These are phyloP conservation scores for Bimastos eiseni DNA, from an alignment of 2,888 invertebrate genomes.

Conservation along the genomic window DNA sequence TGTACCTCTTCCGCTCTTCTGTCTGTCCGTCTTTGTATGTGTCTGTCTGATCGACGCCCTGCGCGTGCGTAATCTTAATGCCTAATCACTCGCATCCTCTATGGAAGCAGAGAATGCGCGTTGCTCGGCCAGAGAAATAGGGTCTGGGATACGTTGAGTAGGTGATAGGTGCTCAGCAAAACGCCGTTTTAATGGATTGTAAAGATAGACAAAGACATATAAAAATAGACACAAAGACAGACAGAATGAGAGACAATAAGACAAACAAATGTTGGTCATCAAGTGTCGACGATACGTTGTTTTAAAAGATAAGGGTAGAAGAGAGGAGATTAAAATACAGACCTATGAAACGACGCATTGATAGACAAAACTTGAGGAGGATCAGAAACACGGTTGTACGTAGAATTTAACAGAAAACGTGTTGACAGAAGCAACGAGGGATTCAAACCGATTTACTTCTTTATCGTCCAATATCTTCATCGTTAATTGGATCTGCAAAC, in stretches of 20 bases:
- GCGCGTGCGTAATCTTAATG: slow-evolving; percentile 10
- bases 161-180: background rate
- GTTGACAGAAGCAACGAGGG: background rate
- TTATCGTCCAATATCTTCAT: background rate
- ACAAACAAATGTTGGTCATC: too few relatives aligned
- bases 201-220: background rate
- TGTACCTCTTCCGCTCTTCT: background rate
- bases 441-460: background rate
- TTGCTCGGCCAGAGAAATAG: background rate
- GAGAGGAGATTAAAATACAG: too few relatives aligned
- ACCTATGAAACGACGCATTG: background rate
- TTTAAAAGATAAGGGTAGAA: too few relatives aligned
- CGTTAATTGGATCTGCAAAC: background rate
- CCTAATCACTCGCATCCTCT: background rate
- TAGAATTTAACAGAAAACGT: background rate
- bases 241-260: background rate
- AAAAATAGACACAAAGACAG: too few relatives aligned
- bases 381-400: background rate
- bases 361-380: background rate
- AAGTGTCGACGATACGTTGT: too few relatives aligned
- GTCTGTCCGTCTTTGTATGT: background rate
- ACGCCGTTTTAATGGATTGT: background rate
- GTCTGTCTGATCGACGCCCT: background rate
- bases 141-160: background rate
- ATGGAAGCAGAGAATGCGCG: background rate